phyloP scores from a whole-genome alignment of 2,113 vertebrate genomes.

The Rhinopithecus roxellana region DNA sequence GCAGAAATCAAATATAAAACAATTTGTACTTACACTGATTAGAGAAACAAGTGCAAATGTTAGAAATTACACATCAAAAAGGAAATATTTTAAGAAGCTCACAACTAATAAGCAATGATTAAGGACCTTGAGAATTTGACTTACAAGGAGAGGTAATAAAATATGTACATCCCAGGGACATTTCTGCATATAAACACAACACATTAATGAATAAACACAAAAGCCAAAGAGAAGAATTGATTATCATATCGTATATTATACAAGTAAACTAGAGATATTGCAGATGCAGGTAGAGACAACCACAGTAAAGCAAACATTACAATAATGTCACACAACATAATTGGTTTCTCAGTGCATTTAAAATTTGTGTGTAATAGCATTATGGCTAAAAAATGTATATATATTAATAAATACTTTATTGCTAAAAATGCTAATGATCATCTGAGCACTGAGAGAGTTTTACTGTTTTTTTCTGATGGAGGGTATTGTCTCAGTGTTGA shows the following conservation, averaged over 20 bases:
- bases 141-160: neutral
- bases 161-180: neutral
- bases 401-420: neutral
- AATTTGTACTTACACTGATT: neutral
- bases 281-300: no score
- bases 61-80: conserved; percentile 12
- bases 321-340: neutral
- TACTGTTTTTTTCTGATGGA: neutral
- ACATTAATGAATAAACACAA: conserved; percentile 4
- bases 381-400: neutral
- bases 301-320: neutral
- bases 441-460: neutral
- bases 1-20: conserved; percentile 32
- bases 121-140: conserved; percentile 23
- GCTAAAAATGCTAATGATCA: neutral
- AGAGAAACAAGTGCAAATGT: conserved; percentile 34
- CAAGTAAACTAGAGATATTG: neutral
- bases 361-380: neutral
- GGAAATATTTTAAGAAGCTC: conserved; percentile 31
- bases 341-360: neutral
- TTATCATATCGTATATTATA: neutral
- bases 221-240: neutral
- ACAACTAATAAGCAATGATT: conserved; percentile 43
- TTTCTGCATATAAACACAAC: neutral
- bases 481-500: neutral